Percentiles rank a stretch among this genome's conserved stretches.
phyloP scores from a whole-genome alignment of 2,797 vertebrate genomes.

The Prionace glauca region DNA sequence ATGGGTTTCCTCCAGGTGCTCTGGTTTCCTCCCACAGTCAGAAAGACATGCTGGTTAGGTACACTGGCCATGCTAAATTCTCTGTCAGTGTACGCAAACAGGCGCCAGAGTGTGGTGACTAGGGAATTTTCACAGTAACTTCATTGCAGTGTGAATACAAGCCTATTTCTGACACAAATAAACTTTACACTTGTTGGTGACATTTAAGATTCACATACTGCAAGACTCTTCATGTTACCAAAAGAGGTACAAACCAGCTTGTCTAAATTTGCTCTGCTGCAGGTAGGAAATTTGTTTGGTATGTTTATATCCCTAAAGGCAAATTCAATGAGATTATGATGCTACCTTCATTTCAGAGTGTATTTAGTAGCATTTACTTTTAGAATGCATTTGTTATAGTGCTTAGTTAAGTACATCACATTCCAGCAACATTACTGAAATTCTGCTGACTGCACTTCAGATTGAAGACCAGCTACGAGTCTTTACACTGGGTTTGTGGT shows the following conservation, averaged over 20 bases:
- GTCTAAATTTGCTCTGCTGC: not conserved
- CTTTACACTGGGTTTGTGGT: not conserved
- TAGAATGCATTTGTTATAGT: not conserved
- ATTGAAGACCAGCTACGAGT: not conserved
- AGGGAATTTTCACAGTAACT: too few species aligned
- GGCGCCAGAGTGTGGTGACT: too few species aligned
- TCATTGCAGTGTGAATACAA: too few species aligned
- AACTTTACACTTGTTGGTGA: too few species aligned
- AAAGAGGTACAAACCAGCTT: not conserved
- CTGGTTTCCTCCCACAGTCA: too few species aligned
- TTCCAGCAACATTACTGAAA: not conserved
- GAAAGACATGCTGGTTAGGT: too few species aligned
- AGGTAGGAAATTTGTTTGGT: not conserved
- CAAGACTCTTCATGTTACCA: not conserved
- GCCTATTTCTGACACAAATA: too few species aligned
- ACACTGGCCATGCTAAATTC: too few species aligned
- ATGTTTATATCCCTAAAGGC: not conserved
- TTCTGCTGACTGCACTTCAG: not conserved
- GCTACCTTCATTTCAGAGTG: not conserved
- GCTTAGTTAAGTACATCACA: not conserved
- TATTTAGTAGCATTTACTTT: not conserved
- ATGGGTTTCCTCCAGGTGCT: too few species aligned
- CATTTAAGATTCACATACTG: too few species aligned
- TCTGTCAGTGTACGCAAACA: too few species aligned
- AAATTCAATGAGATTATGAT: not conserved